A percentile compares a stretch with the other conserved stretches of the same genome.
Evolutionary conservation across 2,888 invertebrate species (phyloP).

Genomic region (Metellina segmentata): DNA sequence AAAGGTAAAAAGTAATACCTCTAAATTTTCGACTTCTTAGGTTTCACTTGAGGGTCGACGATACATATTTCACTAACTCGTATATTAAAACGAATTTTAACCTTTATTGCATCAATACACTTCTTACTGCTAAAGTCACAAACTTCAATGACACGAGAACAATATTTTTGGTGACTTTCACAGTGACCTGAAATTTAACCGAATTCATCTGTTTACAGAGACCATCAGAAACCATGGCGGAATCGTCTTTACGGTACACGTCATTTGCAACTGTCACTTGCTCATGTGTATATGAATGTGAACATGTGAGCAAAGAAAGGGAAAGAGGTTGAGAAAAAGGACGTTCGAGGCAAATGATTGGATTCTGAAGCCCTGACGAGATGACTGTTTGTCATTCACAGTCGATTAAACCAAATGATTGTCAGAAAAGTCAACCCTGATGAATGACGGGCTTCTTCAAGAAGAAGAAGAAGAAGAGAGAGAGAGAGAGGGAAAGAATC

Average conservation of each 20-base stretch:
- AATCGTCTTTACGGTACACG: not conserved
- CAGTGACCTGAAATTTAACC: too few species aligned
- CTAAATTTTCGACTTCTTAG: too few species aligned
- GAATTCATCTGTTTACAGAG: too few species aligned
- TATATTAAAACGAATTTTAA: too few species aligned
- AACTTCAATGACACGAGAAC: too few species aligned
- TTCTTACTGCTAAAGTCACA: too few species aligned
- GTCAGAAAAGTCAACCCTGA: conserved; percentile 68
- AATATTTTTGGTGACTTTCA: too few species aligned
- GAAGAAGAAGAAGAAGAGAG: not conserved
- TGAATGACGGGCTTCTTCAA: conserved; percentile 32
- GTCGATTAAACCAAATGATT: conserved; percentile 71
- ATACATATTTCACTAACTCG: too few species aligned
- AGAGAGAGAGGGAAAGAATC: conserved; percentile 3
- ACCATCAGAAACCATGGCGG: not conserved
- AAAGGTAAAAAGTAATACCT: too few species aligned
- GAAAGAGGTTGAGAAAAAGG: conserved; percentile 5
- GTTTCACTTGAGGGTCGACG: too few species aligned
- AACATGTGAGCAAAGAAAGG: not conserved
- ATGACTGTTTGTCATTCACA: conserved; percentile 70
- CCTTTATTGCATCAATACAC: too few species aligned
- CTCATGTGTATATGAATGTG: conserved; percentile 16
- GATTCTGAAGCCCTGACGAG: conserved; percentile 33
- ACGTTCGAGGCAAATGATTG: conserved; percentile 48
- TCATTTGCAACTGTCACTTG: conserved; percentile 4